Conservation (phyloP, 2,888 invertebrate genomes). For the Coenonympha glycerion region DNA sequence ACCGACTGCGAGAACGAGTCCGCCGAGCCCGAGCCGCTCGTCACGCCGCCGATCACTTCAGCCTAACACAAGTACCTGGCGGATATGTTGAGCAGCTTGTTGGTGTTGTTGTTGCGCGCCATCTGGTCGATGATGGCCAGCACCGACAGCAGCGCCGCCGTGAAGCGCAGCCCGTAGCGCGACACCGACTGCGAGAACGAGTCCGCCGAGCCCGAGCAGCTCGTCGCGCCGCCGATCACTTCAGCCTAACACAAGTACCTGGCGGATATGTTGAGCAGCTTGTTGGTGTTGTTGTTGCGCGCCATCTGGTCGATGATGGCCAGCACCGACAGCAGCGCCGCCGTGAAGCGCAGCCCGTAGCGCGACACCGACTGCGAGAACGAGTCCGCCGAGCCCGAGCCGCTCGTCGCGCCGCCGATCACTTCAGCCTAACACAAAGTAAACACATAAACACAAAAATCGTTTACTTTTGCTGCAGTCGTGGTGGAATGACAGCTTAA, state of each 20-base stretch:
- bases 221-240: conserved; percentile 39
- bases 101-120: conserved; percentile 83
- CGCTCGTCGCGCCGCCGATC: conserved; percentile 38
- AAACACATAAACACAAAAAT: no score
- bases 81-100: conserved; percentile 86
- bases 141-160: conserved; percentile 82
- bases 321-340: conserved; percentile 83
- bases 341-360: conserved; percentile 83
- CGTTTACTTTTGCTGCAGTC: no score
- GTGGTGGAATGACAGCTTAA: no score
- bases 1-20: conserved; percentile 82
- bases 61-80: conserved; percentile 77
- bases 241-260: conserved; percentile 69
- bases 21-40: conserved; percentile 49
- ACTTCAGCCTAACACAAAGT: conserved; percentile 35
- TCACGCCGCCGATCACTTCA: conserved; percentile 40
- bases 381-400: conserved; percentile 56
- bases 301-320: conserved; percentile 86
- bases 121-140: conserved; percentile 85
- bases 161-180: conserved; percentile 83
- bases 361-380: conserved; percentile 83
- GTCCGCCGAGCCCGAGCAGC: conserved; percentile 52
- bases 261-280: conserved; percentile 86
- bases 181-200: conserved; percentile 83
- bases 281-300: conserved; percentile 84